phyloP scores from a whole-genome alignment of 2,113 vertebrate species.

The Rhodinocichla rosea region DNA sequence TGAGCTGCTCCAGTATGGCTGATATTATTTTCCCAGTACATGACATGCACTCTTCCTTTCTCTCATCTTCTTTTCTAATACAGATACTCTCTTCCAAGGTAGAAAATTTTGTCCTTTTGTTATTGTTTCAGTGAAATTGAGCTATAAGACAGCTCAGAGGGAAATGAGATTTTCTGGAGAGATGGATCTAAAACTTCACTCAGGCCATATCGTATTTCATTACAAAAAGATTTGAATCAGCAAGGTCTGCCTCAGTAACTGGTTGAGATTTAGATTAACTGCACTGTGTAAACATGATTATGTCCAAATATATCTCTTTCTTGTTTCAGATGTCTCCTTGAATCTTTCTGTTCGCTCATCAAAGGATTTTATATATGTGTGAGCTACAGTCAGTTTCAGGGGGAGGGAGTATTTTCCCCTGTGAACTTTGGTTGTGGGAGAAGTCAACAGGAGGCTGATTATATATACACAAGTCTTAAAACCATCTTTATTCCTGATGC shows the following conservation, averaged over 20 bases:
- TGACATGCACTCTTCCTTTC: background rate
- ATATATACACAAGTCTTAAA: background rate
- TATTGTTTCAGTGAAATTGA: constrained; percentile 26
- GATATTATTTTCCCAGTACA: background rate
- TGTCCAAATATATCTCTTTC: background rate
- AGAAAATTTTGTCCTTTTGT: background rate
- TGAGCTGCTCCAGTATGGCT: background rate
- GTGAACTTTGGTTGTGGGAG: background rate
- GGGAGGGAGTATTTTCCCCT: background rate
- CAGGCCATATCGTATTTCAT: background rate
- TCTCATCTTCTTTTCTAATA: background rate
- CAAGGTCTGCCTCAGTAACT: background rate
- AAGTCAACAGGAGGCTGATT: background rate
- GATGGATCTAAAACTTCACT: background rate
- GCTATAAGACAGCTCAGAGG: background rate
- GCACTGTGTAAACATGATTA: background rate
- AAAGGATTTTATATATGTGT: constrained; percentile 25
- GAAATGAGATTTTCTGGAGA: constrained; percentile 15
- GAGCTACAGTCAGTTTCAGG: background rate
- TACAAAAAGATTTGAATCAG: background rate
- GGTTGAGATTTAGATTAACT: background rate
- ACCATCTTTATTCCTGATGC: background rate
- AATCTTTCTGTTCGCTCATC: constrained; percentile 20
- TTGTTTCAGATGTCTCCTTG: background rate
- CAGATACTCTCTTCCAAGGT: background rate